phyloP scores from a whole-genome alignment of 2,888 invertebrate genomes.

The Cyclophora albipunctata region DNA sequence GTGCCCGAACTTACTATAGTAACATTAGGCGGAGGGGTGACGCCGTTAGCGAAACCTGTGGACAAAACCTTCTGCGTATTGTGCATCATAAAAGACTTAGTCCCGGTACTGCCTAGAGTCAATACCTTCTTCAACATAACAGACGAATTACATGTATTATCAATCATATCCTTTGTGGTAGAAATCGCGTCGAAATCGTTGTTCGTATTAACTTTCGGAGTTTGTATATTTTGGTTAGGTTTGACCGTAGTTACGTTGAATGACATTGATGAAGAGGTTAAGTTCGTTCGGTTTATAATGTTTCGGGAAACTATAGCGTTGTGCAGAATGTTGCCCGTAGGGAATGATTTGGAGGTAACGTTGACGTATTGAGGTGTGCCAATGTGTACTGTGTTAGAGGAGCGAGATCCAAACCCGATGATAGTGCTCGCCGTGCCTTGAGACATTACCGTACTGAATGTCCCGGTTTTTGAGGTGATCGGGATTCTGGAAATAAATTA shows the following conservation, averaged over 20 bases:
- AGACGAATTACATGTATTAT: slow-evolving; percentile 68
- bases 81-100: slow-evolving; percentile 71
- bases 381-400: slow-evolving; percentile 55
- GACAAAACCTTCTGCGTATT: slow-evolving; percentile 67
- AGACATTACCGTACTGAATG: slow-evolving; percentile 68
- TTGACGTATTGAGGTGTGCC: slow-evolving; percentile 66
- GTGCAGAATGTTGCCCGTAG: slow-evolving; percentile 68
- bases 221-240: slow-evolving; percentile 36
- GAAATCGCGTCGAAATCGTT: slow-evolving; percentile 61
- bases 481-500: slow-evolving; percentile 47
- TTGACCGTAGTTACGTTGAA: slow-evolving; percentile 57
- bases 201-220: slow-evolving; percentile 46
- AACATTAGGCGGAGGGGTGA: slow-evolving; percentile 62
- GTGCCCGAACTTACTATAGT: slow-evolving; percentile 67
- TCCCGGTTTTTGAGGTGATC: slow-evolving; percentile 58
- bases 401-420: slow-evolving; percentile 62
- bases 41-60: slow-evolving; percentile 63
- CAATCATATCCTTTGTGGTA: slow-evolving; percentile 69
- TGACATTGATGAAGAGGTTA: slow-evolving; percentile 43
- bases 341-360: slow-evolving; percentile 64
- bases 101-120: slow-evolving; percentile 63
- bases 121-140: slow-evolving; percentile 71
- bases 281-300: slow-evolving; percentile 52
- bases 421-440: slow-evolving; percentile 67
- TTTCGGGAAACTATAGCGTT: slow-evolving; percentile 70